phyloP scores from a whole-genome alignment of 2,113 vertebrate genomes.

The Lucifuga dentata region DNA sequence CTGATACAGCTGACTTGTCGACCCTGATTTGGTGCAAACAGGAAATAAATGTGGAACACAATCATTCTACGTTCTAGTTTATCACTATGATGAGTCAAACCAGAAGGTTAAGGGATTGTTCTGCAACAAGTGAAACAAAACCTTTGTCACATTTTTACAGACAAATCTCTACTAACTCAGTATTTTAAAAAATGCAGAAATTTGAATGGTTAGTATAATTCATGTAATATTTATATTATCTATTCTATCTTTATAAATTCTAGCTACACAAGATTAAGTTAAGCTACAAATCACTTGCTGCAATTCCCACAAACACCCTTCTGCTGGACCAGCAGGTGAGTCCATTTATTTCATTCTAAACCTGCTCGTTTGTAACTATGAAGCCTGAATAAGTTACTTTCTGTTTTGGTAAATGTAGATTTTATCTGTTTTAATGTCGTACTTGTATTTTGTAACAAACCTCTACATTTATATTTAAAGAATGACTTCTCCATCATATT shows the following conservation, averaged over 20 bases:
- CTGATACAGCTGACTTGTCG: too few relatives aligned
- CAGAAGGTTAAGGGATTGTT: too few relatives aligned
- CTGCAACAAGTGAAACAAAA: slow-evolving; percentile 18
- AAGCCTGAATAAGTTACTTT: too few relatives aligned
- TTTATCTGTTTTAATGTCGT: too few relatives aligned
- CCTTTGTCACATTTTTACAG: too few relatives aligned
- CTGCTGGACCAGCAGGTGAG: slow-evolving; percentile 98
- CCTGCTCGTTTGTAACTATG: background rate
- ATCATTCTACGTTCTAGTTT: background rate
- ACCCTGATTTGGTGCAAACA: background rate
- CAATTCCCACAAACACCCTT: slow-evolving; percentile 96
- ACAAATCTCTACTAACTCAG: too few relatives aligned
- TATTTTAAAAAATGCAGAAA: background rate
- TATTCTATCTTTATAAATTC: slow-evolving; percentile 65
- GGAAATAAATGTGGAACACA: background rate
- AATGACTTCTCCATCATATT: too few relatives aligned
- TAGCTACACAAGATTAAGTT: slow-evolving; percentile 93
- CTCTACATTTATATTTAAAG: too few relatives aligned
- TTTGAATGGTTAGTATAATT: slow-evolving; percentile 34
- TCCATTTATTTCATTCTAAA: slow-evolving; percentile 41
- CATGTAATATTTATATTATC: slow-evolving; percentile 3
- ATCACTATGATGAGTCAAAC: background rate
- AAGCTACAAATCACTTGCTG: slow-evolving; percentile 95
- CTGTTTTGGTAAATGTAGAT: too few relatives aligned
- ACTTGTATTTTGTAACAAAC: too few relatives aligned